Conservation (phyloP, 2,797 vertebrate genomes). For the Vespertilio murinus region DNA sequence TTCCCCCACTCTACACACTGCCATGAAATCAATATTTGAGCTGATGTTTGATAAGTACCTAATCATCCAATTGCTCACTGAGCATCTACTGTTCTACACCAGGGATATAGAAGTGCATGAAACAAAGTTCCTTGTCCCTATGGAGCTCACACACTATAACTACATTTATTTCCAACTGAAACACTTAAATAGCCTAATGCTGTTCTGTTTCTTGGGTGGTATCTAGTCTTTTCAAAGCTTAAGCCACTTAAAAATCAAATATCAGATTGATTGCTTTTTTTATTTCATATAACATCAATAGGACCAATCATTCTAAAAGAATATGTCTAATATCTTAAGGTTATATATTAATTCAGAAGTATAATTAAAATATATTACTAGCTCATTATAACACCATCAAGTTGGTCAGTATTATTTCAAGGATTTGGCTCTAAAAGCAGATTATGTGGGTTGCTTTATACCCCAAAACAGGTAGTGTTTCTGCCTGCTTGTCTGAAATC, state of each 20-base stretch:
- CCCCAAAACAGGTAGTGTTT: background rate
- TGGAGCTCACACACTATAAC: background rate
- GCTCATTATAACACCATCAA: background rate
- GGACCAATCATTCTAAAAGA: background rate
- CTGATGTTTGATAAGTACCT: background rate
- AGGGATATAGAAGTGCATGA: background rate
- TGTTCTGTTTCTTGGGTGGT: background rate
- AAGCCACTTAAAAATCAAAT: background rate
- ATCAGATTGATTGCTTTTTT: background rate
- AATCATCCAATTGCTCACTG: background rate
- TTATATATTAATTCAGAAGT: background rate
- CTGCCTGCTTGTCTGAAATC: background rate
- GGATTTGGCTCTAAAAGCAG: background rate
- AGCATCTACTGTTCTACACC: background rate
- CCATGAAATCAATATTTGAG: background rate
- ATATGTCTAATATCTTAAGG: background rate
- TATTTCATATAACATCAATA: background rate
- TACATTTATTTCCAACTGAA: background rate
- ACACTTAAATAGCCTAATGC: background rate
- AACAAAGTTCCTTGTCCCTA: background rate
- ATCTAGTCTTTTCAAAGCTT: background rate
- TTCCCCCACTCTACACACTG: constrained; percentile 9
- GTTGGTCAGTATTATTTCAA: background rate
- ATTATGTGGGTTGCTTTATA: background rate
- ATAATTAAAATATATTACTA: background rate